These are phyloP conservation scores for Tholera decimalis DNA, from an alignment of 2,888 invertebrate genomes.

Conservation along the genomic window DNA sequence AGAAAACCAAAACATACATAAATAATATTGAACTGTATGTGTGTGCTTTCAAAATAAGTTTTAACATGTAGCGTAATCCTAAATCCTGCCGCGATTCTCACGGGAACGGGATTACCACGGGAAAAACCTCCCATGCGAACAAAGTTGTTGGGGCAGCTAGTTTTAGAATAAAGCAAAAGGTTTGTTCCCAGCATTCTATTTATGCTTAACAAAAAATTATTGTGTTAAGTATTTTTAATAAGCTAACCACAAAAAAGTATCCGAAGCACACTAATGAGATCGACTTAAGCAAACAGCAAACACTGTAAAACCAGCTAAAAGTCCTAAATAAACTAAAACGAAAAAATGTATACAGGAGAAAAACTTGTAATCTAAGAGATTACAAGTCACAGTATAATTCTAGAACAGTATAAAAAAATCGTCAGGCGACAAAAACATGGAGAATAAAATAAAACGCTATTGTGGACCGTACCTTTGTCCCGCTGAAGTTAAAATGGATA, in stretches of 20 bases:
- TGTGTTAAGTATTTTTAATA: conserved; percentile 27
- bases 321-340: conserved; percentile 20
- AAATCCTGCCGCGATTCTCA: no score
- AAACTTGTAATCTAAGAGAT: conserved; percentile 50
- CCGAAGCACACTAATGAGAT: conserved; percentile 40
- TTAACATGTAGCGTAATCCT: no score
- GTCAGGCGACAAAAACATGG: conserved; percentile 34
- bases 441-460: conserved; percentile 40
- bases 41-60: no score
- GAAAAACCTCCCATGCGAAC: no score
- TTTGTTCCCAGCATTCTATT: conserved; percentile 17
- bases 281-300: conserved; percentile 39
- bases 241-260: conserved; percentile 31
- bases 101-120: no score
- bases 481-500: conserved; percentile 55
- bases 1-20: no score
- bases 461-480: conserved; percentile 33
- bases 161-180: conserved; percentile 11
- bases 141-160: no score
- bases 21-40: no score
- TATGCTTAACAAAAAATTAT: conserved; percentile 13
- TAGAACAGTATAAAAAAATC: conserved; percentile 45
- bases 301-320: conserved; percentile 28
- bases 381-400: conserved; percentile 51
- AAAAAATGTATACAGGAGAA: conserved; percentile 42